Evolutionary conservation across 2,113 vertebrate genomes (phyloP), one percentile per base, ranked within the genome.

Genomic region (Hyperopisus bebe): DNA sequence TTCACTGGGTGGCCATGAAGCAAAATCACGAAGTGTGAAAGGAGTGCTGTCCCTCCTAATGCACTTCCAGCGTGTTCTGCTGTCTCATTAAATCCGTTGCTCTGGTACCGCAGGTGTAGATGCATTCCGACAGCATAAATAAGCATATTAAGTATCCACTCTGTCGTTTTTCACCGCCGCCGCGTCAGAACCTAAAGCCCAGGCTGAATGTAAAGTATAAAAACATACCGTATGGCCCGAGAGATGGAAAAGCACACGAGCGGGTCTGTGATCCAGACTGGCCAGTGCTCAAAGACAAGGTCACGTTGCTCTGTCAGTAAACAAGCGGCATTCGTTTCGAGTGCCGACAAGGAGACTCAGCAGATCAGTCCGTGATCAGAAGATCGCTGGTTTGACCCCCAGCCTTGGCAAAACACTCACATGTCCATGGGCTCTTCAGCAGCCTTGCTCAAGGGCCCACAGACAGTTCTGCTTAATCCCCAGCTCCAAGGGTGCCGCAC

Each of bases 141-240:
- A 86, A 47, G 83, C 83, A 86, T 50, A 86, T 86, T 86, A 86
- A 86, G 83, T 87, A 19, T 27, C 85, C 27, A 19, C 85, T 55
- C 50, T 7, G n/a, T 5, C 15, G 7, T 87, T 31, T 53, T 53
- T 50, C 85, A 27, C 27, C 3, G 13, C 31, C 17, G 50, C 50
- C n/a, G 5, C 8, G 47, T 87, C 24, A 87, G 48, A 39, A 9
- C 24, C 50, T 87, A 42, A 80, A 19, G 35, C 74, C 35, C 74
- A 80, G 74, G 10, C 31, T 42, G 74, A 42, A 80, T 80, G 74
- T 42, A 19, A 80, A 39, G 35, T 39, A 42, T 35, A 80, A 80
- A 39, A 80, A 80, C 13, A 80, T 19, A 21, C 74, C 35, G 5
- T 80, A 80, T 42, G 74, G 74, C 35, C 70, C 74, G 13, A 42